These are phyloP conservation scores for Ceryle rudis DNA, from an alignment of 2,797 vertebrate species.

Conservation along the genomic window DNA sequence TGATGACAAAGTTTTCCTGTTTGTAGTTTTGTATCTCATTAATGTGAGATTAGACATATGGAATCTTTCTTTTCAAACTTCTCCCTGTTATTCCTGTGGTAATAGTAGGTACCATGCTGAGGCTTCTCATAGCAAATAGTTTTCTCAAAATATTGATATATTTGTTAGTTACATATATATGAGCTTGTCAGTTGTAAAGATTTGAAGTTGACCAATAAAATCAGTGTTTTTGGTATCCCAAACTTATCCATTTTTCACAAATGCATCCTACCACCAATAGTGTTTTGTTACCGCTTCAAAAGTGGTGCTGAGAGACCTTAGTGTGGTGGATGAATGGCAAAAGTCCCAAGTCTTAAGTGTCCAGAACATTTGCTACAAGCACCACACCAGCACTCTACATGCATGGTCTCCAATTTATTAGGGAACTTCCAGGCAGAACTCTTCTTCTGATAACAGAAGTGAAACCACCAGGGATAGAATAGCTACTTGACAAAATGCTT, in stretches of 20 bases:
- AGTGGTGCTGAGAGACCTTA: neutral
- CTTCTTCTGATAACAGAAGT: neutral
- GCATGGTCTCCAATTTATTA: too few relatives aligned
- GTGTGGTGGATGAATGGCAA: neutral
- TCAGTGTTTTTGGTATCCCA: accelerated
- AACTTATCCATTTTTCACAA: neutral
- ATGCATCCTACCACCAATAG: accelerated
- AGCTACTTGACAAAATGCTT: neutral
- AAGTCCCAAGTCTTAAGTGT: neutral
- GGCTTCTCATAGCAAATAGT: accelerated
- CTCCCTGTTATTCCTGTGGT: neutral
- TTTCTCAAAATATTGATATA: neutral
- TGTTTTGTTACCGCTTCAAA: neutral
- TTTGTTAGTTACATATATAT: neutral
- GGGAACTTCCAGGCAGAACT: neutral
- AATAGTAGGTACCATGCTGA: neutral
- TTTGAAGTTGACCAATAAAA: neutral
- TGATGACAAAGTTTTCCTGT: neutral
- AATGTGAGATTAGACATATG: too few relatives aligned
- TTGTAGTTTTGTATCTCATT: neutral
- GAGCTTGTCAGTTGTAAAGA: neutral
- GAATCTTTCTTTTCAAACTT: neutral
- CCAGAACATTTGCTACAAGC: neutral
- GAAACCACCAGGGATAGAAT: neutral
- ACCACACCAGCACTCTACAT: too few relatives aligned